Conservation (phyloP, 2,888 invertebrate genomes). For the Agrochola lychnidis region DNA sequence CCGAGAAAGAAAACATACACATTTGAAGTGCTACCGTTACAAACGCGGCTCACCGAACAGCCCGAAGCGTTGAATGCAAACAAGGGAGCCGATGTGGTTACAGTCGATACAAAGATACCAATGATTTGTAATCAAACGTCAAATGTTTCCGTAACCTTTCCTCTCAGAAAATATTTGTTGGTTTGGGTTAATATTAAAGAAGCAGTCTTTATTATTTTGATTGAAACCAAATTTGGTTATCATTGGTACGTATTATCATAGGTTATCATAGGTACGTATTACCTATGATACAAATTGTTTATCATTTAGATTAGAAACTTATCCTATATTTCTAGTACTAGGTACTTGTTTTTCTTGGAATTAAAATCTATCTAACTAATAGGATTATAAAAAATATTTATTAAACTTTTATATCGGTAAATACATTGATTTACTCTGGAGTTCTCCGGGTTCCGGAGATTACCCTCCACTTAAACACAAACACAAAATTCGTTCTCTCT, state of each 20-base stretch:
- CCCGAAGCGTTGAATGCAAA: background rate
- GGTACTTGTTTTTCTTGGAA: background rate
- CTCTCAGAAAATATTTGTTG: background rate
- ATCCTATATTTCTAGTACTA: background rate
- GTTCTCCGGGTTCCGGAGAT: too few relatives aligned
- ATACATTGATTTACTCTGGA: background rate
- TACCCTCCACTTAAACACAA: too few relatives aligned
- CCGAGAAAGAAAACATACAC: background rate
- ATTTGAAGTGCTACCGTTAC: background rate
- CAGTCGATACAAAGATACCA: background rate
- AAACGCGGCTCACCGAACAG: background rate
- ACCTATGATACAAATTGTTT: background rate
- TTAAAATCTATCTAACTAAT: background rate
- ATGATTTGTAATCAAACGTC: constrained; percentile 13
- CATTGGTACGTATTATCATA: too few relatives aligned
- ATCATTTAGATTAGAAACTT: background rate
- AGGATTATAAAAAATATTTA: background rate
- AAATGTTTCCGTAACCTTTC: background rate
- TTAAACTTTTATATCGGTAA: background rate
- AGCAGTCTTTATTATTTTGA: background rate
- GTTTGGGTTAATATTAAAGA: background rate
- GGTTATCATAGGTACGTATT: too few relatives aligned
- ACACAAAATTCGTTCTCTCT: too few relatives aligned
- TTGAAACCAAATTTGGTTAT: too few relatives aligned
- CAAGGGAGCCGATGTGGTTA: background rate